Evolutionary conservation across 37 sponge, comb jelly and placozoan species (phyloP).

Genomic region (Mnemiopsis leidyi): DNA sequence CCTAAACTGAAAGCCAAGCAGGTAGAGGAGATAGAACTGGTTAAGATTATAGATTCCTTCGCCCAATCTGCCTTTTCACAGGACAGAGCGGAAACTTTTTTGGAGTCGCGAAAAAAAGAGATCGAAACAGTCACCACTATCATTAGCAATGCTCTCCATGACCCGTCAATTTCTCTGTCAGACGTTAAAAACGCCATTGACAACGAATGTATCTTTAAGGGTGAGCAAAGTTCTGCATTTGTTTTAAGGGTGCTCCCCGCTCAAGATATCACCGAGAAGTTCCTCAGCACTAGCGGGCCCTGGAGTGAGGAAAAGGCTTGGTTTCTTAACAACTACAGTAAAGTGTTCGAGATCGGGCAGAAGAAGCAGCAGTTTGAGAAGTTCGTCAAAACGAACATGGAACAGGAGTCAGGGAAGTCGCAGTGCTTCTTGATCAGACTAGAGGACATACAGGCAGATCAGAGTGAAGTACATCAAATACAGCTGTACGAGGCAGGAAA

Average conservation of each 20-base stretch:
- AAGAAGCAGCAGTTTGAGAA: constrained; percentile 7
- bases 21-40: not conserved
- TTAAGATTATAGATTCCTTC: not conserved
- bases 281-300: not conserved
- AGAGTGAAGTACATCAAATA: not conserved
- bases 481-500: not conserved
- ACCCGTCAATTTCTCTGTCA: not conserved
- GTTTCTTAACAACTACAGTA: not conserved
- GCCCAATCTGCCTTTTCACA: not conserved
- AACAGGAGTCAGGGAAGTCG: not conserved
- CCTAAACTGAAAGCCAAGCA: not conserved
- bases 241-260: not conserved
- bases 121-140: not conserved
- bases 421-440: constrained; percentile 57
- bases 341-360: not conserved
- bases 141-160: not conserved
- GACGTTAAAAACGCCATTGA: not conserved
- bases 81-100: not conserved
- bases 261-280: not conserved
- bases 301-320: not conserved
- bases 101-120: not conserved
- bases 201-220: constrained; percentile 58
- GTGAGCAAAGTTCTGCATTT: not conserved
- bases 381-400: not conserved
- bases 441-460: not conserved